These are phyloP conservation scores for Tetraneura akinire DNA, from an alignment of 1,140 invertebrate species.

Conservation along the genomic window DNA sequence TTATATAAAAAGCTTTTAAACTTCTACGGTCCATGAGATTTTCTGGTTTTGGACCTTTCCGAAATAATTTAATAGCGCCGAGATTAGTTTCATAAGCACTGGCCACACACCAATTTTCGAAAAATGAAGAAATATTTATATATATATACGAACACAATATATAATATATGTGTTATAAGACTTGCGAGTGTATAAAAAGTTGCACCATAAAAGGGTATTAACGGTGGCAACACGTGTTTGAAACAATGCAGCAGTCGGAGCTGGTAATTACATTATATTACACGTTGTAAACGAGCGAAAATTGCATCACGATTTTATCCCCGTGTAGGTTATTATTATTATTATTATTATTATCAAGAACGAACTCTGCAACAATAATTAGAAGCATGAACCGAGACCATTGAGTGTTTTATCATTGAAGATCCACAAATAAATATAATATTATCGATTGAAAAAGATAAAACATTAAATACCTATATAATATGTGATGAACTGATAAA, in stretches of 20 bases:
- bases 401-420: background rate
- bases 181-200: background rate
- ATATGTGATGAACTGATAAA: too few relatives aligned
- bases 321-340: background rate
- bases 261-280: conserved; percentile 3
- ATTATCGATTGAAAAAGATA: too few relatives aligned
- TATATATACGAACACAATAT: background rate
- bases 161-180: background rate
- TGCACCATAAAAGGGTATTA: background rate
- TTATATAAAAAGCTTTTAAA: conserved; percentile 24
- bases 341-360: background rate
- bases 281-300: conserved; percentile 1
- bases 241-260: background rate
- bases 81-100: conserved; percentile 10
- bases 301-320: conserved; percentile 33
- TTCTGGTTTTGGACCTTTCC: conserved; percentile 1
- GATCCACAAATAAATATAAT: background rate
- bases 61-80: background rate
- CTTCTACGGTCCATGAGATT: background rate
- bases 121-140: conserved; percentile 4
- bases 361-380: background rate
- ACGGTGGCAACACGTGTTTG: conserved; percentile 10
- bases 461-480: too few relatives aligned
- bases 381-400: background rate
- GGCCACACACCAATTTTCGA: background rate